These are phyloP conservation scores for Pygmarrhopalites habei DNA, from an alignment of 1,140 invertebrate species.

Conservation along the genomic window DNA sequence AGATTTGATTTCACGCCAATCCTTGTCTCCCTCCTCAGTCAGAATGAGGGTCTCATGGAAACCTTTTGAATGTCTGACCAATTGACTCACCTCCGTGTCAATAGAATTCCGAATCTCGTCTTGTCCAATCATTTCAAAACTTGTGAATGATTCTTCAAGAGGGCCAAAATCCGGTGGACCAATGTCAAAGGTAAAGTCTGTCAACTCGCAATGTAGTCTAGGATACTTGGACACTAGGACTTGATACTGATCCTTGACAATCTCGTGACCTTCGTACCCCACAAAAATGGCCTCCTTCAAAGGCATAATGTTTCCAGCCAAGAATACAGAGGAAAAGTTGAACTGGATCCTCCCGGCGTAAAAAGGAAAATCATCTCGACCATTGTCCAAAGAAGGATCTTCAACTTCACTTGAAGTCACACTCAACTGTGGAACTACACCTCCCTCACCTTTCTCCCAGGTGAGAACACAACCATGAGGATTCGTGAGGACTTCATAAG, in stretches of 20 bases:
- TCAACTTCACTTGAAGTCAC: background rate
- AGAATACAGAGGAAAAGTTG: background rate
- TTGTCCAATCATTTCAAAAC: background rate
- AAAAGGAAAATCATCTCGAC: background rate
- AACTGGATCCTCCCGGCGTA: background rate
- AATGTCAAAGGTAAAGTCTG: background rate
- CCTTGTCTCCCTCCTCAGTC: background rate
- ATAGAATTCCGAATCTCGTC: background rate
- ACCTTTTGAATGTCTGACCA: background rate
- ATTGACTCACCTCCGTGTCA: background rate
- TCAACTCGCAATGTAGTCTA: background rate
- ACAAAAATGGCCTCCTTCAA: background rate
- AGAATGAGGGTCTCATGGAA: background rate
- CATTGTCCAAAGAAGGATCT: too few species aligned
- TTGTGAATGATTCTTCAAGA: background rate
- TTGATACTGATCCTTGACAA: background rate
- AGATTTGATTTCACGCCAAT: background rate
- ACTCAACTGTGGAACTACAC: background rate
- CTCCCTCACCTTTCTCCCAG: background rate
- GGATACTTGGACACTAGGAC: background rate
- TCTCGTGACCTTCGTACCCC: background rate
- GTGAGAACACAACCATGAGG: background rate
- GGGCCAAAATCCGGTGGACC: background rate
- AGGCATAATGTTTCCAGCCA: background rate
- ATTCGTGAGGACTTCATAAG: slow-evolving; percentile 6